Conservation (phyloP, 2,888 invertebrate genomes). For the Lymantria dispar region DNA sequence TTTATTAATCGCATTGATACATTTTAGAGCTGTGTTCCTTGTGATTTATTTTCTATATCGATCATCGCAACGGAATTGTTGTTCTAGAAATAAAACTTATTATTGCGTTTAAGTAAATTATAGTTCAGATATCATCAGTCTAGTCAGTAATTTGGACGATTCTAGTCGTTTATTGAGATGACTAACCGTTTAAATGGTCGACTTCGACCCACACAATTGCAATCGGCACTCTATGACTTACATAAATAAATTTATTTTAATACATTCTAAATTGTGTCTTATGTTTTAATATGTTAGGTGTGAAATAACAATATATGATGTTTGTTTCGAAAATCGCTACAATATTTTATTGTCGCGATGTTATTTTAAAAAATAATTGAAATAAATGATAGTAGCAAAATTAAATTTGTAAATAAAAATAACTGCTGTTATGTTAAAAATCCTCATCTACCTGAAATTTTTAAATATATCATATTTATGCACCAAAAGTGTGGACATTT, state of each 20-base stretch:
- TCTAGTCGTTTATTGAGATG: constrained; percentile 68
- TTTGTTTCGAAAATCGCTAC: constrained; percentile 1
- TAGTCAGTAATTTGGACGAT: constrained; percentile 60
- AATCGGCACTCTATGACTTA: constrained; percentile 60
- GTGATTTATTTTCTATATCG: neutral
- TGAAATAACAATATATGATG: constrained; percentile 9
- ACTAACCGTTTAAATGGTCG: constrained; percentile 66
- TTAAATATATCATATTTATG: too few relatives aligned
- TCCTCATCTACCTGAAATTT: too few relatives aligned
- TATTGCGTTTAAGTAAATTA: constrained; percentile 19
- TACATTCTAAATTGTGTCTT: constrained; percentile 21
- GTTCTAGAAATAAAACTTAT: neutral
- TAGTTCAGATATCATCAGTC: constrained; percentile 52
- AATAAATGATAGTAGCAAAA: neutral
- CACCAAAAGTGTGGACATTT: too few relatives aligned
- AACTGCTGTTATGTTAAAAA: too few relatives aligned
- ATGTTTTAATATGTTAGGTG: constrained; percentile 16
- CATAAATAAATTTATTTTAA: constrained; percentile 35
- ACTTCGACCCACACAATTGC: constrained; percentile 62
- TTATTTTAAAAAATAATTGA: neutral
- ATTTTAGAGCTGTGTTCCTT: neutral
- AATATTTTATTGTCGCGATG: constrained; percentile 12
- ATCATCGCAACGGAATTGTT: neutral
- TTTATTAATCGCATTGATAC: neutral
- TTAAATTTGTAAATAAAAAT: neutral